Evolutionary conservation across 2,113 vertebrate genomes (phyloP), one percentile per base, ranked within the genome.

Genomic region (Boleophthalmus pectinirostris): DNA sequence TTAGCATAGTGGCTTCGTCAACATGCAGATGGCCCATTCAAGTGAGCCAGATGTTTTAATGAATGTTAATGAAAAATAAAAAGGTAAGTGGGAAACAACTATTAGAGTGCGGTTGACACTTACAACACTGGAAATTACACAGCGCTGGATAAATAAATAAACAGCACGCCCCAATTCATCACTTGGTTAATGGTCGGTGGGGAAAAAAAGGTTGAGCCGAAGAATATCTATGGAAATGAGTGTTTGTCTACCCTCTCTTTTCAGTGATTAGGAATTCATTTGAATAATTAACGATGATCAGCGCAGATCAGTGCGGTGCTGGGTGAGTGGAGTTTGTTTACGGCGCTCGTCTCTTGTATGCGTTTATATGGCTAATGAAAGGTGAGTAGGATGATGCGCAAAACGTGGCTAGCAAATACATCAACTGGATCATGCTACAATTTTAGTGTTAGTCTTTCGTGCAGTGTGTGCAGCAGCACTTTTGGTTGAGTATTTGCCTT

Each of bases 1-100:
- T 87, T 85, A 78, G 83, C 82, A 58, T 58, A 25, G 56, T 12
- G 23, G 23, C 85, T 88, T 83, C 81, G 23, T 69, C 84, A 85
- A 70, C 81, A 74, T 81, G 85, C 92, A 93, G 91, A 93, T 92
- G 93, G 90, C 82, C 88, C 87, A 83, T 89, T 93, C 84, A 80
- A 89, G 84, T 85, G 84, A 90, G 86, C 88, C 92, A 93, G 93
- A 93, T 93, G 93, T 93, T 93, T 91, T 91, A 92, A 94, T 93
- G 90, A 93, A 93, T 94, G 91, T 89, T 93, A 92, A 93, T 93
- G 90, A 88, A 92, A 93, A 92, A 90, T 89, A 87, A 93, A 43
- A 93, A 93, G 90, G 92, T 92, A 82, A 87, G 84, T 78, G 84
- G 90, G 84, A 91, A 90, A 91, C 90, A 92, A 82, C 85, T 80